Evolutionary conservation across 2,888 invertebrate genomes (phyloP).

Genomic region (Lepidocyrtoides sp.): DNA sequence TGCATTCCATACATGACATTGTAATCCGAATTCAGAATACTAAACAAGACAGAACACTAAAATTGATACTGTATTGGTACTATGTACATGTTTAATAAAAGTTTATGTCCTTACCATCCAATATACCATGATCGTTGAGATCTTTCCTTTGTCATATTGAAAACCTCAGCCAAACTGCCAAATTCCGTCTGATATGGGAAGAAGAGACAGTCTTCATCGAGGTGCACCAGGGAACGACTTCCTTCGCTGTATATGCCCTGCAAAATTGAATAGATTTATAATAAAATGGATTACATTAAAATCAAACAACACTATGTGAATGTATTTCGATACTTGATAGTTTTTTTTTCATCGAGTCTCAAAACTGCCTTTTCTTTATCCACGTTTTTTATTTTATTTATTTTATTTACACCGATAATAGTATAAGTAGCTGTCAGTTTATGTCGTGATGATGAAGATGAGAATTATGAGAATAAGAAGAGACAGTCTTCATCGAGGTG

Average conservation of each 20-base stretch:
- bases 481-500: conserved; percentile 90
- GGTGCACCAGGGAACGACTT: conserved; percentile 86
- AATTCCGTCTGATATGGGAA: conserved; percentile 97
- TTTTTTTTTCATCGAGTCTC: too few relatives aligned
- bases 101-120: conserved; percentile 89
- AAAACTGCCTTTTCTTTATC: too few relatives aligned
- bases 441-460: neutral
- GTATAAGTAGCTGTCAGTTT: neutral
- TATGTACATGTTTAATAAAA: neutral
- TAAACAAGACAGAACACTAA: too few relatives aligned
- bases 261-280: too few relatives aligned
- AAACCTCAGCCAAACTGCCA: conserved; percentile 92
- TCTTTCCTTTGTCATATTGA: conserved; percentile 92
- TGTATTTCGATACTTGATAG: too few relatives aligned
- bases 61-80: too few relatives aligned
- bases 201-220: conserved; percentile 92
- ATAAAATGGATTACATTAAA: too few relatives aligned
- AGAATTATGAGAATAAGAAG: conserved; percentile 89
- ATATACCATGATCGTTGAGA: conserved; percentile 92
- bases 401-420: too few relatives aligned
- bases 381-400: too few relatives aligned
- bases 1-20: too few relatives aligned
- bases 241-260: conserved; percentile 89
- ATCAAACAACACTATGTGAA: neutral
- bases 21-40: too few relatives aligned